Conservation (phyloP, 1,140 invertebrate species). For the Caenorhabditis tropicalis region DNA sequence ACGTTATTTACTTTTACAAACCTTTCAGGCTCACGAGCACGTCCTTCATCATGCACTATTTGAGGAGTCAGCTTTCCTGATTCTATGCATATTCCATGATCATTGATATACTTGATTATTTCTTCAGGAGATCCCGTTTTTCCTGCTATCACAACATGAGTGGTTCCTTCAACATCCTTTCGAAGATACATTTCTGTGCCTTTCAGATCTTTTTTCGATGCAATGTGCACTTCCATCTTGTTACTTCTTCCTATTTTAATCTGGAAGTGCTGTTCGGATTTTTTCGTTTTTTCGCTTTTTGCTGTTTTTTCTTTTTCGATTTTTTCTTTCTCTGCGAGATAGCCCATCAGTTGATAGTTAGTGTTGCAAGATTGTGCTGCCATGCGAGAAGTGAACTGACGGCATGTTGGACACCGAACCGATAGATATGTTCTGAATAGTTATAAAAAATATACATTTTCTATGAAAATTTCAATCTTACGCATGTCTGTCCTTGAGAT, state of each 20-base stretch:
- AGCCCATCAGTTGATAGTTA: conserved; percentile 8
- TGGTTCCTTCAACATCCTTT: neutral
- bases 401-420: conserved; percentile 14
- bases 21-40: neutral
- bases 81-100: neutral
- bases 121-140: neutral
- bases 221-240: neutral
- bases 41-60: neutral
- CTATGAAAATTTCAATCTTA: neutral
- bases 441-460: no score
- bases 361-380: neutral
- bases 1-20: neutral
- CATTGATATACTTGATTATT: neutral
- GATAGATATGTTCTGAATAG: neutral
- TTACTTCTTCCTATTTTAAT: neutral
- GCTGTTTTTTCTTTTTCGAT: neutral
- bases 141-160: neutral
- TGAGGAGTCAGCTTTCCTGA: neutral
- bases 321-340: conserved; percentile 33
- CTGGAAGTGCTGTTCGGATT: neutral
- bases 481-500: neutral
- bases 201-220: neutral
- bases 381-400: neutral
- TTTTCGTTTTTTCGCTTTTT: neutral
- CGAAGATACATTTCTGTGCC: neutral